Conservation (phyloP, 2,113 vertebrate genomes). For the Phylloscopus trochilus region DNA sequence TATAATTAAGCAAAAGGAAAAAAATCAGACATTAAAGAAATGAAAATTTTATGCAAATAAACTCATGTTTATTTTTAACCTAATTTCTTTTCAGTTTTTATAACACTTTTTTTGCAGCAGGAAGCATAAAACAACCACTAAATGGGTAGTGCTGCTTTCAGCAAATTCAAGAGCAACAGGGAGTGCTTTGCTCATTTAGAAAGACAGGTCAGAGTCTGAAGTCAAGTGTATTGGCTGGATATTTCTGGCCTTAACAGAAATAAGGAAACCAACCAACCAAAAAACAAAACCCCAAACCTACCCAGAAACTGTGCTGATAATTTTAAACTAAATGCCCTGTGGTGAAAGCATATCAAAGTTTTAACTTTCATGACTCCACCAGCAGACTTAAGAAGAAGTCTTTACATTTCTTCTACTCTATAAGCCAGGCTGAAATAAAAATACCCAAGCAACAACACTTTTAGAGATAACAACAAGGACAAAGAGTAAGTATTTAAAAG, state of each 20-base stretch:
- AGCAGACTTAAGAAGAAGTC: not conserved
- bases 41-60: not conserved
- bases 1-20: not conserved
- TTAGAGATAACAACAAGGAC: not conserved
- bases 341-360: not conserved
- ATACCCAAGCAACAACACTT: not conserved
- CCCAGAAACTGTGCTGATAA: not conserved
- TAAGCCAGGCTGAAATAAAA: not conserved
- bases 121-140: not conserved
- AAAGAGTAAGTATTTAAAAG: not conserved
- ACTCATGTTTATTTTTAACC: not conserved
- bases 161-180: not conserved
- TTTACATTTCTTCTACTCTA: not conserved
- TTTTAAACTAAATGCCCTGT: not conserved
- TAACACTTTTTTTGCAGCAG: not conserved
- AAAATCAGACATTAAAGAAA: not conserved
- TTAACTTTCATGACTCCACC: not conserved
- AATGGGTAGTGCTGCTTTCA: not conserved
- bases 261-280: not conserved
- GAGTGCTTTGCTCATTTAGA: not conserved
- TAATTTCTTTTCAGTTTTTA: not conserved
- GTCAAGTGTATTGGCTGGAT: not conserved
- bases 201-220: not conserved
- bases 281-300: too few relatives aligned
- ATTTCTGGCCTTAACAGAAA: not conserved